Percentiles rank a stretch among this genome's conserved stretches.
phyloP scores from a whole-genome alignment of 2,797 vertebrate species.

The Xenops minutus region DNA sequence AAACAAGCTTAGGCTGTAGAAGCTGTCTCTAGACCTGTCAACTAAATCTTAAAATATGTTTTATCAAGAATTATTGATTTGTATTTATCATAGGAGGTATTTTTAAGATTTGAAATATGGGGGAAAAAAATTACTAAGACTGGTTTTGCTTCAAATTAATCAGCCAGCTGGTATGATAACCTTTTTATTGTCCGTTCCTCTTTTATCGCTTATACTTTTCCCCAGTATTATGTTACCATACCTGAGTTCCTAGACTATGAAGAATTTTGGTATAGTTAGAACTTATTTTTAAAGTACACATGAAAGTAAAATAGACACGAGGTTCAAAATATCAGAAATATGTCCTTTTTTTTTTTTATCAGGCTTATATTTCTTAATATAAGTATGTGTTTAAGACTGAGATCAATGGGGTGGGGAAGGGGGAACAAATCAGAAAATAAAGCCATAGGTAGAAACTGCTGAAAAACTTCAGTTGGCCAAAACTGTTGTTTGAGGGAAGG shows the following conservation, averaged over 20 bases:
- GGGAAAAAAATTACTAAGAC: background rate
- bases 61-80: background rate
- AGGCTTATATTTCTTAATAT: background rate
- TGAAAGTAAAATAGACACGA: background rate
- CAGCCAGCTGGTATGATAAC: background rate
- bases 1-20: background rate
- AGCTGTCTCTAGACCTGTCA: background rate
- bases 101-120: background rate
- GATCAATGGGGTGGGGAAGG: accelerated
- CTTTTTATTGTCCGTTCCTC: background rate
- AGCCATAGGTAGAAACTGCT: background rate
- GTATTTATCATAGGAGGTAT: background rate
- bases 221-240: background rate
- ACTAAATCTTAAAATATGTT: background rate
- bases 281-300: background rate
- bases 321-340: background rate
- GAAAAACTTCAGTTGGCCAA: background rate
- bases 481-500: background rate
- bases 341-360: accelerated
- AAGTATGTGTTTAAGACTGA: background rate
- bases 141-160: background rate
- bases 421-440: background rate
- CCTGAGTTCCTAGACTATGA: background rate
- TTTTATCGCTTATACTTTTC: background rate
- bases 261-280: background rate